Base-by-base conservation (phyloP, 2,888 invertebrate genomes). In the Apodemia mormo region DNA sequence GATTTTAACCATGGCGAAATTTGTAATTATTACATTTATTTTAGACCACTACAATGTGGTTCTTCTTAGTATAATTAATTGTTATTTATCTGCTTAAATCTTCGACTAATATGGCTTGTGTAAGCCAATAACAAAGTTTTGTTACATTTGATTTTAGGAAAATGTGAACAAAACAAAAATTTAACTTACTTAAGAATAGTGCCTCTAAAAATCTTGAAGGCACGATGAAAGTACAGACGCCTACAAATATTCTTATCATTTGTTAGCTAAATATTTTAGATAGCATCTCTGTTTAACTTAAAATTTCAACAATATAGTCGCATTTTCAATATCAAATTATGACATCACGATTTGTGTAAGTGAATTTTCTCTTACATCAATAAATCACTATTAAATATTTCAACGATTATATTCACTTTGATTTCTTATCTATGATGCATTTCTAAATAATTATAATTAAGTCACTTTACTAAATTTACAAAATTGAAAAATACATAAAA, bases 221-320 rank as follows among this genome's bases (percentile, higher is more conserved):
- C 73, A 71, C 70, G n/a, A 54, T 68, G 65, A 64, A 65, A 40
- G 67, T 66, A 73, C 69, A 66, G 61, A 61, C 67, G 68, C 67
- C 68, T 70, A 56, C 71, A 72, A 71, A 72, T 4, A 65, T 66
- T 67, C 52, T 69, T 6, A 10, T 30, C 2, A 33, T 12, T 61
- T 33, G 14, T 12, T 33, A 61, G 14, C 14, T 30, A 30, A 33
- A 61, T 33, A 9, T 22, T 22, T 56, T 56, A 54, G n/a, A 6
- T 54, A 54, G 9, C 45, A 45, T 45, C 45, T 10, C 10, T 45
- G 10, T 45, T 4, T 14, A 49, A 14, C 14, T 49, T 14, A 14
- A 49, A 14, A 14, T 14, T 14, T 49, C 4, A 14, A 14, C 4
- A 7, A 52, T 1, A 52, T 1, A n/a, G 7, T 52, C 52, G 52